A percentile compares a stretch with the other conserved stretches of the same genome.
These are phyloP conservation scores for Brienomyrus brachyistius DNA, from an alignment of 2,113 vertebrate genomes.

Conservation along the genomic window DNA sequence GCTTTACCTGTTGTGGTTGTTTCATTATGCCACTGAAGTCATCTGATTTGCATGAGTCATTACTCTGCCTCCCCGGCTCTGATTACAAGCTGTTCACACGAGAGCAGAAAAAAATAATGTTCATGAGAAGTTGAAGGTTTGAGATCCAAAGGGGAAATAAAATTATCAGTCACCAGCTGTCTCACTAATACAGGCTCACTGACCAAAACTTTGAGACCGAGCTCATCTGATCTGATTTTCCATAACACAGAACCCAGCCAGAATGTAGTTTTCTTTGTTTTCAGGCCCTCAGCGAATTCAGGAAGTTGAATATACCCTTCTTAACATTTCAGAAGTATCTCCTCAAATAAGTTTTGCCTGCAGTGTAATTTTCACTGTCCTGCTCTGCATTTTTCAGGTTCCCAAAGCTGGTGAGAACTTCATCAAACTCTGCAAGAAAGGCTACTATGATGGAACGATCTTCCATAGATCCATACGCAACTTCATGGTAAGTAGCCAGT, in stretches of 20 bases:
- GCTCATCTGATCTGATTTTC: background rate
- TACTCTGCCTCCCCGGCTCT: background rate
- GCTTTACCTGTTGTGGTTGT: background rate
- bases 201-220: background rate
- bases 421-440: slow-evolving; percentile 82
- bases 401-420: slow-evolving; percentile 94
- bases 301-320: background rate
- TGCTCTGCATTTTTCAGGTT: slow-evolving; percentile 55
- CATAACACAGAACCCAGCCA: background rate
- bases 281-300: background rate
- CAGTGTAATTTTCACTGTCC: slow-evolving; percentile 8
- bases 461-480: slow-evolving; percentile 96
- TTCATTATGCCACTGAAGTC: background rate
- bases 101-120: background rate
- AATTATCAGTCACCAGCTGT: background rate
- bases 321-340: background rate
- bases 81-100: background rate
- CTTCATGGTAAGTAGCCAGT: slow-evolving; percentile 75
- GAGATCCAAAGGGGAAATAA: background rate
- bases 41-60: background rate
- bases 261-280: slow-evolving; percentile 5
- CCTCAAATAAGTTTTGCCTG: background rate
- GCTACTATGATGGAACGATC: slow-evolving; percentile 80
- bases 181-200: background rate
- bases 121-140: background rate